A percentile compares a stretch with the other conserved stretches of the same genome.
Evolutionary conservation across 2,888 invertebrate species (phyloP).

Genomic region (Apomyelois bistriatella): DNA sequence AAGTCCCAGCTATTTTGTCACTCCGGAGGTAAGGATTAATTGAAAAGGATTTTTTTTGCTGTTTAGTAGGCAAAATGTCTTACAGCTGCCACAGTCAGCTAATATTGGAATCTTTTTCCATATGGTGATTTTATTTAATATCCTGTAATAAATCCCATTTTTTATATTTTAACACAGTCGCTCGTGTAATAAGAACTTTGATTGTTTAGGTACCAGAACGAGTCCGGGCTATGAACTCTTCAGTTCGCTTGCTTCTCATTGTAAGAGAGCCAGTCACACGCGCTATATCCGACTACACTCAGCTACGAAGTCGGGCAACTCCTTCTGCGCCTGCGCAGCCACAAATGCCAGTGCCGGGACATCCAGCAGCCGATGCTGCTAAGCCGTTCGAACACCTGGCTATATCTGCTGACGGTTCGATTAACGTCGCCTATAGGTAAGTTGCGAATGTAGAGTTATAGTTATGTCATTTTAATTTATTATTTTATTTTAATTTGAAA

Average conservation of each 20-base stretch:
- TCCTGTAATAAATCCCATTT: too few species aligned
- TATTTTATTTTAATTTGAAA: too few species aligned
- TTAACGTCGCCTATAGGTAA: slow-evolving; percentile 88
- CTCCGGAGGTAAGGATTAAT: slow-evolving; percentile 87
- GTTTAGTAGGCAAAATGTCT: too few species aligned
- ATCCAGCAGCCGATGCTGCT: slow-evolving; percentile 58
- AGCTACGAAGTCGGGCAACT: slow-evolving; percentile 90
- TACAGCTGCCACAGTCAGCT: too few species aligned
- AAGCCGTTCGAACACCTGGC: slow-evolving; percentile 91
- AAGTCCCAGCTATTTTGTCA: slow-evolving; percentile 98
- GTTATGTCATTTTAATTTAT: not conserved
- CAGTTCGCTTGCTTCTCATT: slow-evolving; percentile 94
- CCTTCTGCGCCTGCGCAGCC: slow-evolving; percentile 83
- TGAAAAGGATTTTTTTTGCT: too few species aligned
- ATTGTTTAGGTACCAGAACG: slow-evolving; percentile 90
- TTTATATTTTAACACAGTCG: too few species aligned
- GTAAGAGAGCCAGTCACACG: slow-evolving; percentile 97
- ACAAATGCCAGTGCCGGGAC: slow-evolving; percentile 49
- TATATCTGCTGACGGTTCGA: slow-evolving; percentile 88
- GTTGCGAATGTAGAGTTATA: not conserved
- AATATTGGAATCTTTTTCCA: too few species aligned
- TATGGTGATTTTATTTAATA: too few species aligned
- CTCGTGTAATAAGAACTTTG: too few species aligned
- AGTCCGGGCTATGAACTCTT: slow-evolving; percentile 95
- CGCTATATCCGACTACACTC: slow-evolving; percentile 98